Percentiles rank a stretch among this genome's conserved stretches.
Evolutionary conservation across 2,113 vertebrate species (phyloP).

Genomic region (Solenodon paradoxus): DNA sequence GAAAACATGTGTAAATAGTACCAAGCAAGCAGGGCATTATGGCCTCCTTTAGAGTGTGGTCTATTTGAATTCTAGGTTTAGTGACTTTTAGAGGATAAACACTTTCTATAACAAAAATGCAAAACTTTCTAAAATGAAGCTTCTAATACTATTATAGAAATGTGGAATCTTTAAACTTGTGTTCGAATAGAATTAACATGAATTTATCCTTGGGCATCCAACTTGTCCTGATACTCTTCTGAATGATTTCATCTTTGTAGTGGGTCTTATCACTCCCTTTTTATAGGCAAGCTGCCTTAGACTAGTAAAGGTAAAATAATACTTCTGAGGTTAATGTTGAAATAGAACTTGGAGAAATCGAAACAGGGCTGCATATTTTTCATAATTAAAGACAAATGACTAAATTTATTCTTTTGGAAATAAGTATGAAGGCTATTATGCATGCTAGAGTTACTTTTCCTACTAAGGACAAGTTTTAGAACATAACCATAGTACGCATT

Average conservation of each 20-base stretch:
- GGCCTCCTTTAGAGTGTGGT: not conserved
- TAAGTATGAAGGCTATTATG: not conserved
- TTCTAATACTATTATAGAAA: not conserved
- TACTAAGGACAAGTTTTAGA: not conserved
- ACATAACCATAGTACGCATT: not conserved
- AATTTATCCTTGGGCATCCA: not conserved
- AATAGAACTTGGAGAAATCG: not conserved
- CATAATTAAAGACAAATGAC: not conserved
- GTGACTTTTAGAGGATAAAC: slow-evolving; percentile 3
- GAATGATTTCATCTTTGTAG: not conserved
- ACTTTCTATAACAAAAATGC: not conserved
- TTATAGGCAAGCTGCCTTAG: not conserved
- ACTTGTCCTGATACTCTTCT: not conserved
- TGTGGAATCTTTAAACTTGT: not conserved
- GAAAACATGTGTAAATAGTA: slow-evolving; percentile 59
- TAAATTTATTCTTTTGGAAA: not conserved
- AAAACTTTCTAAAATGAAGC: slow-evolving; percentile 26
- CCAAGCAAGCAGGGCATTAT: slow-evolving; percentile 50
- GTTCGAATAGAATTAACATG: not conserved
- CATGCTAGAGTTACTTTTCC: not conserved
- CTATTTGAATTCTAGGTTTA: slow-evolving; percentile 26
- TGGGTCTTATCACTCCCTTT: not conserved
- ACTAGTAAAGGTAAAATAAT: not conserved
- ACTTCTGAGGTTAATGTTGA: not conserved
- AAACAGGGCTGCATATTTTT: not conserved